Conservation (phyloP, 1,140 invertebrate genomes). For the Lasioglossum baleicum region DNA sequence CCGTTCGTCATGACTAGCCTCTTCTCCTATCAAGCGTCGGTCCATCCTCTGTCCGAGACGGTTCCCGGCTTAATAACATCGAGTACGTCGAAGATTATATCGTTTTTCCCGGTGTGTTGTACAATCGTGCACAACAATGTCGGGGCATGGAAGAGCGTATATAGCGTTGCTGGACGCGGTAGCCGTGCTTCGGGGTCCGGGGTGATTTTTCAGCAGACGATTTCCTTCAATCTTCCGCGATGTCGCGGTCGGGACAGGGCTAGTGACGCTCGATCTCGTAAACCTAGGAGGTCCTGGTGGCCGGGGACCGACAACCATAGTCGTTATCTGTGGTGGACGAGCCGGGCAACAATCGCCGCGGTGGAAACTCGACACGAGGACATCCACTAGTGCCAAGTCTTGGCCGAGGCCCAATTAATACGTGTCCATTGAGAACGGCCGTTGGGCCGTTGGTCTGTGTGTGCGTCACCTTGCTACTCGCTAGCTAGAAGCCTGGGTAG, state of each 20-base stretch:
- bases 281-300: conserved; percentile 61
- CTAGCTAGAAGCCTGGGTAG: not conserved
- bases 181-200: not conserved
- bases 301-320: conserved; percentile 39
- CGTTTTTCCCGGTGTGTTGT: not conserved
- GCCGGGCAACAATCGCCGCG: conserved; percentile 66
- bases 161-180: not conserved
- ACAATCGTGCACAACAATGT: conserved; percentile 20
- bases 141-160: not conserved
- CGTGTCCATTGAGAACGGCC: conserved; percentile 72
- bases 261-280: conserved; percentile 47
- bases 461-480: conserved; percentile 16
- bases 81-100: conserved; percentile 39
- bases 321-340: conserved; percentile 55
- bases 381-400: conserved; percentile 75
- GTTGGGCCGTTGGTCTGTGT: conserved; percentile 30
- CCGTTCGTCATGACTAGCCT: conserved; percentile 36
- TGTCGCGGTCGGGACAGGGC: conserved; percentile 14
- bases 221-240: conserved; percentile 26
- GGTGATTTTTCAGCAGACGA: conserved; percentile 16
- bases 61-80: conserved; percentile 30
- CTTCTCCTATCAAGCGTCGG: conserved; percentile 24
- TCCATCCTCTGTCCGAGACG: not conserved
- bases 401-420: conserved; percentile 74
- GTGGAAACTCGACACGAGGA: conserved; percentile 76